phyloP scores from a whole-genome alignment of 2,113 vertebrate genomes.

The Muntiacus muntjak region DNA sequence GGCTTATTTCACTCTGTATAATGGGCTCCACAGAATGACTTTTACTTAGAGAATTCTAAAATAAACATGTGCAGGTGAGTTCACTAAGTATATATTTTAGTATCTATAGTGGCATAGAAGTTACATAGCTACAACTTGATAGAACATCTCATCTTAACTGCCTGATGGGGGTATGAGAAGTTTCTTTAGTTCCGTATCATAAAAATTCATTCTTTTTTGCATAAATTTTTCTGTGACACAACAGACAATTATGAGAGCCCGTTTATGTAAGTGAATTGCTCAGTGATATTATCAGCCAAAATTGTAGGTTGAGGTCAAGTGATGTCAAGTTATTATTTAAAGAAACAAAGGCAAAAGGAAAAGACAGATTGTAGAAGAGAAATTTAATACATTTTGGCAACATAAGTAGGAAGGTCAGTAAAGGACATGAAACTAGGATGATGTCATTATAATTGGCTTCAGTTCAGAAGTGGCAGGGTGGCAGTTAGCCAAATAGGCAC shows the following conservation, averaged over 20 bases:
- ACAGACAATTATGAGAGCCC: background rate
- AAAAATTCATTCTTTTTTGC: conserved; percentile 18
- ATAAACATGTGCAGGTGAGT: background rate
- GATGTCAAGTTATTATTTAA: conserved; percentile 64
- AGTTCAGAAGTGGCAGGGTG: conserved; percentile 57
- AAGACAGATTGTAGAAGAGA: conserved; percentile 50
- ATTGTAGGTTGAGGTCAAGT: conserved; percentile 66
- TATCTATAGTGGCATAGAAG: background rate
- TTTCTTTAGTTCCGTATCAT: background rate
- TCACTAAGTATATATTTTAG: conserved; percentile 17
- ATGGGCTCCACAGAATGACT: background rate
- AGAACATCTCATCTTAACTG: background rate
- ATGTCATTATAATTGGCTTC: conserved; percentile 48
- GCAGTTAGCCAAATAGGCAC: conserved; percentile 68
- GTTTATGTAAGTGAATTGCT: conserved; percentile 63
- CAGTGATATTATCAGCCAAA: conserved; percentile 58
- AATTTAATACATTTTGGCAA: conserved; percentile 67
- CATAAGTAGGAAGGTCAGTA: conserved; percentile 57
- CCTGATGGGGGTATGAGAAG: background rate
- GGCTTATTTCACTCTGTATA: too few relatives aligned
- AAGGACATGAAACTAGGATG: conserved; percentile 55
- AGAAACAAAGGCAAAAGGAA: conserved; percentile 61
- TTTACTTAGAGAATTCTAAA: conserved; percentile 21
- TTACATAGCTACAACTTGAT: background rate
- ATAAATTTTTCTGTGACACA: background rate